Base-by-base conservation (phyloP, 2,888 invertebrate genomes). In the Drosophila koepferae region DNA sequence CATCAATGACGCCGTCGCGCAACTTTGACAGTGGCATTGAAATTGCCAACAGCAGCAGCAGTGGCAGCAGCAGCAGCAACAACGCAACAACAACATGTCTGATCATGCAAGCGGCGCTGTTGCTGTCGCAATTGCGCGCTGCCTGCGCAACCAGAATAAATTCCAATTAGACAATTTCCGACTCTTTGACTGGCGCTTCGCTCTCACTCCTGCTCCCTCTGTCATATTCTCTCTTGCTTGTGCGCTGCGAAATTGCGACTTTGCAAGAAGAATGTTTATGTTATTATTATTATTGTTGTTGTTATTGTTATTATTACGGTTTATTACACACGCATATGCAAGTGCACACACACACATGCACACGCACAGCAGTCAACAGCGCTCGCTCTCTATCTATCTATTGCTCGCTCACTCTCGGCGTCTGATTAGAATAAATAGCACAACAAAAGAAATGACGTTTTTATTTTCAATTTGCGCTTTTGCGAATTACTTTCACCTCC, bases 1-100 rank as follows among this genome's bases (percentile, higher is more conserved):
- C 72, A 82, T 74, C 77, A 72, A 74, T 71, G 73, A 71, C 72
- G 64, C 63, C 65, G 76, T 56, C 31, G 38, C 48, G 40, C 53
- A 73, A 63, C 86, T 75, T 70, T 89, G 84, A 71, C 84, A 83
- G 62, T 89, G 89, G 86, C 84, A 89, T 86, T 84, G 89, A 88
- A 82, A 88, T 68, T 69, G 55, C 53, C 38, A 20, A 46, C 44
- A 48, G 59, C 56, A 36, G 51, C 41, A 49, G 43, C 38, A n/a
- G 44, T 40, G 43, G 59, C 56, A 28, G 23, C 46, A 36, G 16
- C 48, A 46, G 20, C 54, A 72, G 51, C 41, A 49, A 43, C 28
- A 28, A 28, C 28, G 6, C 28, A 28, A 28, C 28, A 28, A 28
- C 44, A 58, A 38, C 20, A 31, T 60, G 54, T 49, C 48, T 46